phyloP scores from a whole-genome alignment of 2,888 invertebrate genomes.

The Tipula confusa region DNA sequence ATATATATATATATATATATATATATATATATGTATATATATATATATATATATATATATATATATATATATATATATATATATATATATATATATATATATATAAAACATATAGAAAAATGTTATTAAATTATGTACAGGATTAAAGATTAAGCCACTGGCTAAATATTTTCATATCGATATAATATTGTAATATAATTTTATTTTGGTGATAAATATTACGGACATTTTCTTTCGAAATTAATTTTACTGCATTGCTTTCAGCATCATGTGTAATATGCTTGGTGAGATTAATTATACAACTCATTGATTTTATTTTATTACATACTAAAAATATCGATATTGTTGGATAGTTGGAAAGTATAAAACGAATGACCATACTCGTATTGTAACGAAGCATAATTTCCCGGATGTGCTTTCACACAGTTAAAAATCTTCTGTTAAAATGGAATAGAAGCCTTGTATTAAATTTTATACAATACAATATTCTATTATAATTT shows the following conservation, averaged over 20 bases:
- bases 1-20: neutral
- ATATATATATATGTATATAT: neutral
- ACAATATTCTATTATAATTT: too few relatives aligned
- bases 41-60: neutral
- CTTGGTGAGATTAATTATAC: neutral
- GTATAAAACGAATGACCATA: too few relatives aligned
- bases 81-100: neutral
- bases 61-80: neutral
- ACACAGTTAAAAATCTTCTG: too few relatives aligned
- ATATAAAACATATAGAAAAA: neutral
- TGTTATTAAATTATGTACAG: neutral
- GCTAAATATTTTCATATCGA: neutral
- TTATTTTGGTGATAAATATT: neutral
- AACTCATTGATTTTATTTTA: neutral
- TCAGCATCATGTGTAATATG: neutral
- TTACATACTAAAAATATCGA: too few relatives aligned
- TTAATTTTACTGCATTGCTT: conserved; percentile 7
- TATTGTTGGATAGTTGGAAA: too few relatives aligned
- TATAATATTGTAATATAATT: neutral
- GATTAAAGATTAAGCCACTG: conserved; percentile 12
- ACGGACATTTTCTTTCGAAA: neutral
- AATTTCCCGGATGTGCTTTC: too few relatives aligned
- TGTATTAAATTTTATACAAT: too few relatives aligned
- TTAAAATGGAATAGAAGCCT: too few relatives aligned
- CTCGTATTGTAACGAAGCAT: too few relatives aligned